These are phyloP conservation scores for Cecidostiba fungosa DNA, from an alignment of 2,888 invertebrate species.

Conservation along the genomic window DNA sequence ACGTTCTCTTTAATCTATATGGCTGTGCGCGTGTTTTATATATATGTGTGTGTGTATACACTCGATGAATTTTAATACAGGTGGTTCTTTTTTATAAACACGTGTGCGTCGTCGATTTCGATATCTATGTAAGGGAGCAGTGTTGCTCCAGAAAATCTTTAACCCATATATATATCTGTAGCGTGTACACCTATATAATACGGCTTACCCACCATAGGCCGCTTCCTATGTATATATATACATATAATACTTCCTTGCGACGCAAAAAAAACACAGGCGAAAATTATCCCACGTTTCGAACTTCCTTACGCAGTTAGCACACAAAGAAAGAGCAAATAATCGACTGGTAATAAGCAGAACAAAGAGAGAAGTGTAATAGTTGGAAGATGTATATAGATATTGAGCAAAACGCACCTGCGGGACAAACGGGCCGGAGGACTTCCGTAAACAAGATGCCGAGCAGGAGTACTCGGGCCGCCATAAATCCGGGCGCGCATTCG, in stretches of 20 bases:
- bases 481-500: conserved; percentile 79
- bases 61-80: neutral
- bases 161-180: no score
- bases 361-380: neutral
- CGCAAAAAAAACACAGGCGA: neutral
- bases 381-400: conserved; percentile 5
- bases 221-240: neutral
- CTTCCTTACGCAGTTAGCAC: no score
- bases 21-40: neutral
- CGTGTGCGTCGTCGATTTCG: neutral
- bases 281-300: neutral
- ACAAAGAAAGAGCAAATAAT: no score
- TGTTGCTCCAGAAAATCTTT: no score
- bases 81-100: neutral
- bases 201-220: neutral
- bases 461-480: conserved; percentile 80
- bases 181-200: neutral
- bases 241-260: neutral
- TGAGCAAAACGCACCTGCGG: conserved; percentile 75
- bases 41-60: neutral
- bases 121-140: neutral
- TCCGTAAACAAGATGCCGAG: conserved; percentile 80
- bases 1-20: neutral
- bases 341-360: neutral
- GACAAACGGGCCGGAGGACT: conserved; percentile 77